Evolutionary conservation across 2,113 vertebrate genomes (phyloP), one percentile per base, ranked within the genome.

Genomic region (Lophotis ruficrista): DNA sequence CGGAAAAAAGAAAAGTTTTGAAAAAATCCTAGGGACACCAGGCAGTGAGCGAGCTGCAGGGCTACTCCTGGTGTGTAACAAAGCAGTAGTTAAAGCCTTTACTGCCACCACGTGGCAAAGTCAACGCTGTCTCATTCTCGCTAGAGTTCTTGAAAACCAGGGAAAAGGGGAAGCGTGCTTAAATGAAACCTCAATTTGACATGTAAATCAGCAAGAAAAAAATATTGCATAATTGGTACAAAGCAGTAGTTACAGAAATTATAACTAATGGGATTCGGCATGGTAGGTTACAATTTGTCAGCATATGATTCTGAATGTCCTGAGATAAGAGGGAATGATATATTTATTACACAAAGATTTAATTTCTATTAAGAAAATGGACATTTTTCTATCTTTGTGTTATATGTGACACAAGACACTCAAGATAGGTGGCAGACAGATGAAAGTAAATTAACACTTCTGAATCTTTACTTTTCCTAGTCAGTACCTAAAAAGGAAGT

Each of bases 81-180:
- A 27, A 56, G 8, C 31, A 18, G 20, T 9, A 75, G 43, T 56
- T 71, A 94, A 97, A 96, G 95, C 35, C 62, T 97, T 86, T 90
- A 92, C 95, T 97, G 97, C 97, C 97, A 97, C 90, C 98, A 48
- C 38, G 98, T 96, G 97, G 96, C 71, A 62, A 43, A 66, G 41
- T 16, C 48, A n/a, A 14, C 4, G 0, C 8, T 12, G 8, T 4
- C 50, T 23, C 58, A 37, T 24, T 47, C 23, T 62, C 64, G 17
- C 9, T 27, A 9, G 13, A 43, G 33, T 4, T 68, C 7, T 37
- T 50, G 38, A 69, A 69, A 82, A 54, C 15, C n/a, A 48, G 20
- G 16, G 10, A 53, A 70, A 37, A 57, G 17, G 25, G 43, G 3
- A 70, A 79, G 7, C 2, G 11, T 27, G 38, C 20, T 92, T 31